phyloP scores from a whole-genome alignment of 2,113 vertebrate species.

The Heterotilapia buettikoferi region DNA sequence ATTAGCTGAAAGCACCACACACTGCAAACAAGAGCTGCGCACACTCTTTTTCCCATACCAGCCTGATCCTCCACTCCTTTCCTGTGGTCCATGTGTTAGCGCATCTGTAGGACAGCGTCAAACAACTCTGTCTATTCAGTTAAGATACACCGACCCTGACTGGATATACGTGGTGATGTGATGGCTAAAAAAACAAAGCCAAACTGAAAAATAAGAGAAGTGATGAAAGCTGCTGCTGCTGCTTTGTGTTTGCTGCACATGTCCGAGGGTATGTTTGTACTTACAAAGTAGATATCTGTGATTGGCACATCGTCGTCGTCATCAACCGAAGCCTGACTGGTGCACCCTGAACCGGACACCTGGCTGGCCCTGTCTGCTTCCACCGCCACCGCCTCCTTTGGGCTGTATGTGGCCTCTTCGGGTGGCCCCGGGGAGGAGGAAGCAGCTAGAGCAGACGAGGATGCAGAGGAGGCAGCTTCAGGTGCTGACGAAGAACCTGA shows the following conservation, averaged over 20 bases:
- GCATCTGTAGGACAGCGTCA: conserved; percentile 46
- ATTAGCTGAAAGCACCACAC: conserved; percentile 13
- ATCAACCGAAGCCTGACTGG: conserved; percentile 92
- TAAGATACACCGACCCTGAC: neutral
- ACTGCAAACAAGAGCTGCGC: conserved; percentile 21
- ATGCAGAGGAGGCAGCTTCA: conserved; percentile 19
- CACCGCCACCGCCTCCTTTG: conserved; percentile 45
- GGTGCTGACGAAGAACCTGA: conserved; percentile 23
- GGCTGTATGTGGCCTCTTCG: conserved; percentile 40
- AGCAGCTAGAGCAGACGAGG: conserved; percentile 31
- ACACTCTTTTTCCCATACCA: conserved; percentile 21
- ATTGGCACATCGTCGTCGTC: conserved; percentile 85
- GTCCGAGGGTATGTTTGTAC: neutral
- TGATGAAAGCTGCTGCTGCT: neutral
- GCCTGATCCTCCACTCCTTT: neutral
- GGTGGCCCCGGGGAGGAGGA: conserved; percentile 25
- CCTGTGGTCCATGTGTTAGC: conserved; percentile 1
- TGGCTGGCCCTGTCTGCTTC: conserved; percentile 83
- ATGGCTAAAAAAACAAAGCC: neutral
- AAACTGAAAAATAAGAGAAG: neutral
- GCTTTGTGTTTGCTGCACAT: neutral
- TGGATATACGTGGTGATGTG: neutral
- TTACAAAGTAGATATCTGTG: conserved; percentile 96
- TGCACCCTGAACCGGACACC: conserved; percentile 84
- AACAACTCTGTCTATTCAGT: neutral